Evolutionary conservation across 1,140 invertebrate species (phyloP), one percentile per base, ranked within the genome.

Genomic region (Delia radicum): DNA sequence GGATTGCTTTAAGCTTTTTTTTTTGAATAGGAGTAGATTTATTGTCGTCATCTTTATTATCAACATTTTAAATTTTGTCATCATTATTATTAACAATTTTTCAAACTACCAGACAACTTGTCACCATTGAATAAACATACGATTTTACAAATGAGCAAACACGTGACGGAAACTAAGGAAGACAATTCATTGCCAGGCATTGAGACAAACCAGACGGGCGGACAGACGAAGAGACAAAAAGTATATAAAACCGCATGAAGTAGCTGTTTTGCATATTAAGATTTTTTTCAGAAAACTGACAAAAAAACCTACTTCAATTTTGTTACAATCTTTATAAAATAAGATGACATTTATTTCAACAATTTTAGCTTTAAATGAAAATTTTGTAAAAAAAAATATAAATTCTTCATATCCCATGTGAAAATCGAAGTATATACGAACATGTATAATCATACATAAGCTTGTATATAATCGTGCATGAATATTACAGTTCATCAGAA

Each of bases 61-160:
- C 12, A 42, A 42, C 37, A 42, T 42, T 15, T 15, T 42, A 15
- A 15, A 15, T 15, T 15, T 10, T 15, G 37, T 29, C 75, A 67
- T 79, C 80, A 80, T 80, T 81, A 77, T 78, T 81, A 79, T 83
- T 81, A 82, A 83, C 81, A 82, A 82, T 82, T 82, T 76, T 80
- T 79, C 77, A 67, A 80, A 79, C 78, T 82, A 80, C 81, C 48
- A 82, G 81, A 82, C 81, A 82, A 81, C 80, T 81, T 82, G 81
- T 82, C 81, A 82, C 81, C 81, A 80, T 81, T 79, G 48, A 79
- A 81, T 77, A 82, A 82, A 82, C 81, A 82, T 81, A 79, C 76
- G 80, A 82, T 82, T 82, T 82, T 79, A 81, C 81, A 80, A 80
- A 81, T 79, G 81, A 82, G 80, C 81, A 82, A 80, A 82, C 81